Evolutionary conservation across 2,797 vertebrate species (phyloP).

Genomic region (Scarus forsteni): DNA sequence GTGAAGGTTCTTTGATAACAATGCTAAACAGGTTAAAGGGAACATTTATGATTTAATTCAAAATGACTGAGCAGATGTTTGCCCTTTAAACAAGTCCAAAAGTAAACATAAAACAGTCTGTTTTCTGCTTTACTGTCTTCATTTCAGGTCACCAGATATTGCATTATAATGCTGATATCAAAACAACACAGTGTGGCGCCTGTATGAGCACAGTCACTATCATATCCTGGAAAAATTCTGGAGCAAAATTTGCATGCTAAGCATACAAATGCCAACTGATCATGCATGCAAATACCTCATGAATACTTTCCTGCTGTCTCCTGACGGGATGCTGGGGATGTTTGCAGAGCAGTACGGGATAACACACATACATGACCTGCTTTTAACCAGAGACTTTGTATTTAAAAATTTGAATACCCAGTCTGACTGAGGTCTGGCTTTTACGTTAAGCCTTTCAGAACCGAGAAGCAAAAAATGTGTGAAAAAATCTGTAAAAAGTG

Average conservation of each 20-base stretch:
- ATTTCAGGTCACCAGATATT: background rate
- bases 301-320: constrained; percentile 43
- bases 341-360: constrained; percentile 42
- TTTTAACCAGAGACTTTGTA: background rate
- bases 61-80: background rate
- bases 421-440: background rate
- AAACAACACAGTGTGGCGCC: constrained; percentile 10
- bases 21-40: background rate
- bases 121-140: background rate
- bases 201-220: background rate
- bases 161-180: background rate
- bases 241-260: constrained; percentile 71
- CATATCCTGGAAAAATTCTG: constrained; percentile 55
- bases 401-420: background rate
- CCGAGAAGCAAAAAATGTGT: background rate
- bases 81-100: background rate
- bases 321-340: constrained; percentile 25
- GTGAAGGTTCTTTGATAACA: background rate
- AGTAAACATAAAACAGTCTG: background rate
- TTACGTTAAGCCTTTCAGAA: background rate
- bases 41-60: background rate
- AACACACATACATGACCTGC: constrained; percentile 10
- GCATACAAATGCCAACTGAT: constrained; percentile 21
- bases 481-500: background rate
- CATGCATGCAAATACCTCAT: constrained; percentile 66